A percentile compares a stretch with the other conserved stretches of the same genome.
Evolutionary conservation across 2,113 vertebrate genomes (phyloP).

Genomic region (Candoia aspera): DNA sequence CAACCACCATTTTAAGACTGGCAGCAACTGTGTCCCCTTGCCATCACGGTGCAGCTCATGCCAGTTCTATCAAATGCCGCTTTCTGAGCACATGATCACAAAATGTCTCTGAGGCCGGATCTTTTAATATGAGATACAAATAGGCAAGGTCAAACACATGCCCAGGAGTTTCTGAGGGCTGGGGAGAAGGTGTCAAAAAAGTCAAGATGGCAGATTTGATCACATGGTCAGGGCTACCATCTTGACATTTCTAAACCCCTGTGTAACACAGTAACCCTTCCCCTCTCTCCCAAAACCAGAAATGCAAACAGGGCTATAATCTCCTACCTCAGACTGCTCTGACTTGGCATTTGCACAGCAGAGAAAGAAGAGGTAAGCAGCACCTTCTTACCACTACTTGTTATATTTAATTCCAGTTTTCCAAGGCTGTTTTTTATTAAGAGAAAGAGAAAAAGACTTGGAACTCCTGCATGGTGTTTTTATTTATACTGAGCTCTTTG

Average conservation of each 20-base stretch:
- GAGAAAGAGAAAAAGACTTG: too few relatives aligned
- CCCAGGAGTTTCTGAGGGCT: not conserved
- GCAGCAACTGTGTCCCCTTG: not conserved
- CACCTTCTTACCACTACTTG: not conserved
- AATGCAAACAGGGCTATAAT: not conserved
- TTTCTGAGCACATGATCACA: not conserved
- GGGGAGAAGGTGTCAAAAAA: not conserved
- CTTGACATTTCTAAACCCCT: not conserved
- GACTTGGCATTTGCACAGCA: not conserved
- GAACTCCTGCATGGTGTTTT: not conserved
- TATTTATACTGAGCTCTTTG: not conserved
- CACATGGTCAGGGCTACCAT: not conserved
- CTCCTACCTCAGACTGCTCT: not conserved
- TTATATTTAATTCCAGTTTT: not conserved
- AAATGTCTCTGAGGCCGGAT: not conserved
- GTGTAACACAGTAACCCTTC: not conserved
- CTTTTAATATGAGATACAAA: not conserved
- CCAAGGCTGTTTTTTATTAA: not conserved
- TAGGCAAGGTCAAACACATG: not conserved
- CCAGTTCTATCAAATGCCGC: not conserved
- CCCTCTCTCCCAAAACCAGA: not conserved
- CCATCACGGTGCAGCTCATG: not conserved
- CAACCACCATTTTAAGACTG: not conserved
- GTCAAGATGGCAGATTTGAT: not conserved
- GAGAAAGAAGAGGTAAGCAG: not conserved